Evolutionary conservation across 2,888 invertebrate species (phyloP).

Genomic region (Sussaba pulchella): DNA sequence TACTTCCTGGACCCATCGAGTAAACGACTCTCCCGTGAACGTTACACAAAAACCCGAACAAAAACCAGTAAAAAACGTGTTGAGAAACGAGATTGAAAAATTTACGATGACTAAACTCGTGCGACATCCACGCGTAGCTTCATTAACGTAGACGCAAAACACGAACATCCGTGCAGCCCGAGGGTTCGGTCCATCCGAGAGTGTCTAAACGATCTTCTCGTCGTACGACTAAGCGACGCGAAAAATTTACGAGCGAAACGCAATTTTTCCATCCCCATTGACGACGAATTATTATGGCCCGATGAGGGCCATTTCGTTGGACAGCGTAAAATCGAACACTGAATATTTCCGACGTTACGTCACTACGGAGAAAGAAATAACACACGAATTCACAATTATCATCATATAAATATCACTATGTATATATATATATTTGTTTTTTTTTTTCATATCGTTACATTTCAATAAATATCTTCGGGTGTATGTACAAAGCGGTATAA

Average conservation of each 20-base stretch:
- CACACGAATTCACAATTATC: constrained; percentile 58
- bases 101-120: constrained; percentile 74
- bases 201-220: constrained; percentile 72
- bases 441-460: constrained; percentile 81
- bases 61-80: constrained; percentile 49
- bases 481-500: constrained; percentile 79
- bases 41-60: neutral
- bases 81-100: constrained; percentile 69
- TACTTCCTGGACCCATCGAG: too few species aligned
- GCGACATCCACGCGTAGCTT: constrained; percentile 19
- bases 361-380: neutral
- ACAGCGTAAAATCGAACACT: constrained; percentile 21
- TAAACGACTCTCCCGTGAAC: too few species aligned
- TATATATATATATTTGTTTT: constrained; percentile 70
- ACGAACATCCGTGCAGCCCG: neutral
- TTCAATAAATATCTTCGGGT: constrained; percentile 83
- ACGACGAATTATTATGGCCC: too few species aligned
- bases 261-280: constrained; percentile 53
- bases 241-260: constrained; percentile 68
- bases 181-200: constrained; percentile 37
- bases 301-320: too few species aligned
- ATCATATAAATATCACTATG: constrained; percentile 83
- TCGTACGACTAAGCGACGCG: constrained; percentile 64
- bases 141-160: neutral
- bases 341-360: constrained; percentile 8